Evolutionary conservation across 2,113 vertebrate species (phyloP).

Genomic region (Psittacus erithacus): DNA sequence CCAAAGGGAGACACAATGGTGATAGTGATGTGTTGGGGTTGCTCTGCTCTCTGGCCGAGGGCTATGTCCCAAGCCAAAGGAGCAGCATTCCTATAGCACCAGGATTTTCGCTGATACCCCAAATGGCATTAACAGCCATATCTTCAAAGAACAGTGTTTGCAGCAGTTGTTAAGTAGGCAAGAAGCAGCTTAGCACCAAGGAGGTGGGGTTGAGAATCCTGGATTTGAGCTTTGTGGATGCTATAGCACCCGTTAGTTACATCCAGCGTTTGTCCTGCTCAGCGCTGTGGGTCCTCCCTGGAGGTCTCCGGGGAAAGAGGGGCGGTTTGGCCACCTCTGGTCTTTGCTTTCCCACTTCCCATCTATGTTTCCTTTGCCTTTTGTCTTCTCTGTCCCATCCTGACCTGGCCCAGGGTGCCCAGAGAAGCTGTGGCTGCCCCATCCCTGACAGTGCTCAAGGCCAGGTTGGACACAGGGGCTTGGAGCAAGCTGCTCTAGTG

Average conservation of each 20-base stretch:
- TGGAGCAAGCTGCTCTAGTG: not conserved
- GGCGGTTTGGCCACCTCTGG: not conserved
- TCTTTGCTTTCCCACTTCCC: not conserved
- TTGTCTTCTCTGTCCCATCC: not conserved
- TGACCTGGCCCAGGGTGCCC: not conserved
- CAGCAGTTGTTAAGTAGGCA: not conserved
- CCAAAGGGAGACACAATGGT: accelerated
- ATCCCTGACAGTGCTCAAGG: not conserved
- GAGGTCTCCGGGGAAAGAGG: not conserved
- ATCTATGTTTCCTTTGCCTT: not conserved
- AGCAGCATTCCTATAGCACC: not conserved
- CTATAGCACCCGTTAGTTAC: not conserved
- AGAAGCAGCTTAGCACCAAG: not conserved
- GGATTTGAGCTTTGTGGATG: not conserved
- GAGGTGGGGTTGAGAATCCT: not conserved
- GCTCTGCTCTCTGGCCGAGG: not conserved
- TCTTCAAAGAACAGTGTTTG: not conserved
- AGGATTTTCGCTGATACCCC: not conserved
- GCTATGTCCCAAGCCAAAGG: not conserved
- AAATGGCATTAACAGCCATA: accelerated
- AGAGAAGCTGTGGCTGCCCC: not conserved
- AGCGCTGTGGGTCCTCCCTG: not conserved
- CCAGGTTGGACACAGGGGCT: not conserved
- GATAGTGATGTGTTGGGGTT: accelerated
- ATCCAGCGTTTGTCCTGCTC: not conserved